Base-by-base conservation (phyloP, 2,113 vertebrate genomes). In the Syngnathus scovelli region DNA sequence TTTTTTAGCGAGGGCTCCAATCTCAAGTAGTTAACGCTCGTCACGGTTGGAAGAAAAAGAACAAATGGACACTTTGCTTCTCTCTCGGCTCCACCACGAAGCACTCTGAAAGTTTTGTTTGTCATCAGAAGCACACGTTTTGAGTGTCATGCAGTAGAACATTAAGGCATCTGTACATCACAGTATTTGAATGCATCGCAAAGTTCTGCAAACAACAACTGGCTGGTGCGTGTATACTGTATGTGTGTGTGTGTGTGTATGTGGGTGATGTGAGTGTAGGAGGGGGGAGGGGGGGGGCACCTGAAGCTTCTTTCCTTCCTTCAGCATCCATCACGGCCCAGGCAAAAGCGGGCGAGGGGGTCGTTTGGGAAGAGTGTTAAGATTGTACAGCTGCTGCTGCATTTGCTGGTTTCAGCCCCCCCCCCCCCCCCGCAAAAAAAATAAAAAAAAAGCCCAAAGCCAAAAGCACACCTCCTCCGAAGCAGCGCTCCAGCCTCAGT, bases 161-260 rank as follows among this genome's bases (percentile, higher is more conserved):
- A 95, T 97, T 98, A 98, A 99, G 96, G 96, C 96, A 98, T 99
- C 95, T 98, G 97, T 94, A 97, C 94, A 94, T 95, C 96, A 96
- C 94, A 96, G 95, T 96, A 96, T 94, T 93, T 93, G 94, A 94
- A 94, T 93, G 72, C 84, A 94, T 93, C 91, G 92, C 90, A 92
- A 92, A 93, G 87, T 81, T 85, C 84, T 89, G 86, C 86, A 85
- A 91, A 89, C 94, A 96, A 96, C 94, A 90, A 95, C 95, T 95
- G 94, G 90, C 89, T 94, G 93, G 94, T 84, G 81, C 79, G 49
- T 83, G 82, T 51, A 51, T 21, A 51, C 49, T 61, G 39, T 61
- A n/a, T 61, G 9, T 11, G 19, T 11, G 37, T 6, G 19, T n/a
- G 37, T 9, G 19, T 16, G 33, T 59, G 33, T 58, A 12, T 54